phyloP scores from a whole-genome alignment of 2,888 invertebrate genomes.

The Papilio elwesi region DNA sequence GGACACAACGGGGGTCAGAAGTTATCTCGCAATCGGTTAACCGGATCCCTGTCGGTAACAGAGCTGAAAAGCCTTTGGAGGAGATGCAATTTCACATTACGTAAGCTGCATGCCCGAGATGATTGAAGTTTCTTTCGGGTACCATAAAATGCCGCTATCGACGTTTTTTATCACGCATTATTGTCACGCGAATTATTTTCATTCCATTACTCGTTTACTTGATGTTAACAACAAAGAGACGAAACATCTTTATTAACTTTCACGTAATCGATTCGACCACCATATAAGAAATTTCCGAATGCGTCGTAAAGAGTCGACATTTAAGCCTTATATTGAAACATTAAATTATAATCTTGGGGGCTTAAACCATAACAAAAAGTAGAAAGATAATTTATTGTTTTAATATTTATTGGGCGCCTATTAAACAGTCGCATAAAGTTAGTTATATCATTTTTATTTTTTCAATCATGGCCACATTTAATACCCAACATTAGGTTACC shows the following conservation, averaged over 20 bases:
- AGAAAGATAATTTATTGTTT: slow-evolving; percentile 17
- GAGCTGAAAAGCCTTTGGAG: slow-evolving; percentile 49
- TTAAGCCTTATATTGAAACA: slow-evolving; percentile 38
- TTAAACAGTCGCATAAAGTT: not conserved
- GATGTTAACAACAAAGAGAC: slow-evolving; percentile 32
- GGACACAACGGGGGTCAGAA: slow-evolving; percentile 56
- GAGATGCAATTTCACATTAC: slow-evolving; percentile 60
- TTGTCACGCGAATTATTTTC: slow-evolving; percentile 24
- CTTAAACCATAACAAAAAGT: slow-evolving; percentile 15
- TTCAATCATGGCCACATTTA: not conserved
- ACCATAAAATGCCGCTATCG: slow-evolving; percentile 53
- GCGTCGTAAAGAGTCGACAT: slow-evolving; percentile 33
- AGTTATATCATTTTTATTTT: not conserved
- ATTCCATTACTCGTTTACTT: slow-evolving; percentile 15
- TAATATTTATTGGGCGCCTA: not conserved
- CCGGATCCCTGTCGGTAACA: slow-evolving; percentile 57
- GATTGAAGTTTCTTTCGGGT: slow-evolving; percentile 44
- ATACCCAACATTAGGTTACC: not conserved
- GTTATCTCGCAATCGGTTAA: slow-evolving; percentile 64
- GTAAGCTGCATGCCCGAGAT: slow-evolving; percentile 54
- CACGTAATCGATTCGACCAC: slow-evolving; percentile 25
- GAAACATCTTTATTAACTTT: slow-evolving; percentile 36
- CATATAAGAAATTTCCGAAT: slow-evolving; percentile 28
- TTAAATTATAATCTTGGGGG: slow-evolving; percentile 17
- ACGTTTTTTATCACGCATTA: slow-evolving; percentile 17